Percentiles rank a stretch among this genome's conserved stretches.
Conservation (phyloP, 2,888 invertebrate species). For the Corythucha ciliata region DNA sequence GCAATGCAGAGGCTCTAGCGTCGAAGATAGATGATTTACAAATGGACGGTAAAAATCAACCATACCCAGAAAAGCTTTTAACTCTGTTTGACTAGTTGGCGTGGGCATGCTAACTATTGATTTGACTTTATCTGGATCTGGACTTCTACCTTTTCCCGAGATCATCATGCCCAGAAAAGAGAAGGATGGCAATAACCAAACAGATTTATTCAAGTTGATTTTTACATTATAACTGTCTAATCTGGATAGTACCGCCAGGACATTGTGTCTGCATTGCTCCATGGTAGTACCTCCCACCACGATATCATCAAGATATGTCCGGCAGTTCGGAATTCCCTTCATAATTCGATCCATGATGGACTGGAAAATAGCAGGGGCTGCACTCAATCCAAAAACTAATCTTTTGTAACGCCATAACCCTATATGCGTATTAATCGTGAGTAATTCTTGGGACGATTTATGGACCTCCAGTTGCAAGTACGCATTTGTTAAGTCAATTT, state of each 20-base stretch:
- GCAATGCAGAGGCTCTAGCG: slow-evolving; percentile 15
- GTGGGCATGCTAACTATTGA: slow-evolving; percentile 10
- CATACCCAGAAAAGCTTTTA: slow-evolving; percentile 22
- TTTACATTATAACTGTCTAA: slow-evolving; percentile 33
- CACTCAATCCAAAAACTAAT: slow-evolving; percentile 30
- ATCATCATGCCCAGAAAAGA: slow-evolving; percentile 33
- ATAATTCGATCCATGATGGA: slow-evolving; percentile 26
- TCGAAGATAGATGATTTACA: slow-evolving; percentile 9
- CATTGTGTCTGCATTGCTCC: too few relatives aligned
- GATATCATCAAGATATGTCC: slow-evolving; percentile 35
- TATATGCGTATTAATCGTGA: slow-evolving; percentile 37
- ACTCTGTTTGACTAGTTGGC: slow-evolving; percentile 13
- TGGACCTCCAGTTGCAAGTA: slow-evolving; percentile 36
- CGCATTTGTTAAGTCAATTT: slow-evolving; percentile 37
- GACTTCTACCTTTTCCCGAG: slow-evolving; percentile 6
- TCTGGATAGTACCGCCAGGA: slow-evolving; percentile 26
- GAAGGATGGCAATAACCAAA: slow-evolving; percentile 31
- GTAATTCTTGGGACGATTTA: slow-evolving; percentile 33
- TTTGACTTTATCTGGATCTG: slow-evolving; percentile 14
- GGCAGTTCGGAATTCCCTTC: slow-evolving; percentile 14
- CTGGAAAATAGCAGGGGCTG: slow-evolving; percentile 33
- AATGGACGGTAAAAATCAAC: slow-evolving; percentile 22
- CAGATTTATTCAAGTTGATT: slow-evolving; percentile 33
- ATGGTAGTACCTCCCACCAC: slow-evolving; percentile 29
- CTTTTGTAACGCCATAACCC: slow-evolving; percentile 28